phyloP scores from a whole-genome alignment of 2,888 invertebrate species.

The Apamea crenata region DNA sequence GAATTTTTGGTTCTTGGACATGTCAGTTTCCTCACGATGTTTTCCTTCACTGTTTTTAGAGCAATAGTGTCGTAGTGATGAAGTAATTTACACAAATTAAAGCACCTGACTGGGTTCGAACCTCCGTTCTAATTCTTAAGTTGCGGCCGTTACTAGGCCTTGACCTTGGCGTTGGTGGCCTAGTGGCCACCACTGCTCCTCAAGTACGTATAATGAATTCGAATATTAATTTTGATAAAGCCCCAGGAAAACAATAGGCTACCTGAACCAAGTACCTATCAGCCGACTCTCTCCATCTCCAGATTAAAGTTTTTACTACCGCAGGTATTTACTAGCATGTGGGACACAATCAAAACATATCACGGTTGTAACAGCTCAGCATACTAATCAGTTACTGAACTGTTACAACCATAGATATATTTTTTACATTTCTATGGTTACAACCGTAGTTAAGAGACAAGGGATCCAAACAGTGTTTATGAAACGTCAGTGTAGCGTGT shows the following conservation, averaged over 20 bases:
- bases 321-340: neutral
- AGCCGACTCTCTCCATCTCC: neutral
- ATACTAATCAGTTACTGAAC: too few relatives aligned
- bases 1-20: neutral
- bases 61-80: too few relatives aligned
- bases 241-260: neutral
- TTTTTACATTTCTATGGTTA: neutral
- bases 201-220: neutral
- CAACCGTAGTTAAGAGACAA: neutral
- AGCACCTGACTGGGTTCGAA: too few relatives aligned
- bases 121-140: too few relatives aligned
- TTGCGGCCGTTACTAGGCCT: neutral
- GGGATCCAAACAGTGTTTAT: too few relatives aligned
- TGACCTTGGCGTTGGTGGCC: too few relatives aligned
- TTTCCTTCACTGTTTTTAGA: neutral
- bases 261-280: neutral
- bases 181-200: neutral
- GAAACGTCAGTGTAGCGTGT: neutral
- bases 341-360: neutral
- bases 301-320: neutral
- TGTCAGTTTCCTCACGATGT: neutral
- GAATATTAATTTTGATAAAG: neutral
- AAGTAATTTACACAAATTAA: too few relatives aligned
- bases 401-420: neutral
- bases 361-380: neutral